These are phyloP conservation scores for Mirounga angustirostris DNA, from an alignment of 2,113 vertebrate species.

Conservation along the genomic window DNA sequence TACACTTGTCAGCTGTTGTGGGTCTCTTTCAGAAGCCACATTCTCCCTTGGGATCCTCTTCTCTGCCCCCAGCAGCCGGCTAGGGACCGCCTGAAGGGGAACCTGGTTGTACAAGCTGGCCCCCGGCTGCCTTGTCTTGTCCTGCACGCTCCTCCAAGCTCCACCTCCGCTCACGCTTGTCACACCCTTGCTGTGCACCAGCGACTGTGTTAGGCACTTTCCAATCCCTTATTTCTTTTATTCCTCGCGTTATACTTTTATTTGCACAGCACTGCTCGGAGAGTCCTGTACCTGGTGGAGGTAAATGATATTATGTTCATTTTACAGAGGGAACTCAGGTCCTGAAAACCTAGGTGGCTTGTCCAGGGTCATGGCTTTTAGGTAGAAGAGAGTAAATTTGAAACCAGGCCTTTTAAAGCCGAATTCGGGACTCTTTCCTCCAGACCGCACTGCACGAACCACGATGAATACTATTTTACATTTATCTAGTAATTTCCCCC, in stretches of 20 bases:
- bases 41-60: neutral
- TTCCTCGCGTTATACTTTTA: neutral
- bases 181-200: neutral
- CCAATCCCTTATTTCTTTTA: neutral
- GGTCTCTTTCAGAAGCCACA: neutral
- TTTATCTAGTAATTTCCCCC: neutral
- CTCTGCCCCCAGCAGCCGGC: neutral
- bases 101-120: neutral
- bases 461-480: fast-evolving
- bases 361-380: neutral
- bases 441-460: neutral
- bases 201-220: neutral
- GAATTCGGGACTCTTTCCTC: neutral
- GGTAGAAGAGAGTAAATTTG: neutral
- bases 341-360: neutral
- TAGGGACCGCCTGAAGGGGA: neutral
- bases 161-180: neutral
- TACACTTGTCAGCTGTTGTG: neutral
- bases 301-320: neutral
- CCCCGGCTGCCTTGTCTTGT: neutral
- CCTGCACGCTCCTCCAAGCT: neutral
- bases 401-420: neutral
- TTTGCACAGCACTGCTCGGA: neutral
- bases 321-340: neutral
- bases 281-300: neutral